Evolutionary conservation across 2,888 invertebrate species (phyloP), one percentile per base, ranked within the genome.

Genomic region (Hedya salicella): DNA sequence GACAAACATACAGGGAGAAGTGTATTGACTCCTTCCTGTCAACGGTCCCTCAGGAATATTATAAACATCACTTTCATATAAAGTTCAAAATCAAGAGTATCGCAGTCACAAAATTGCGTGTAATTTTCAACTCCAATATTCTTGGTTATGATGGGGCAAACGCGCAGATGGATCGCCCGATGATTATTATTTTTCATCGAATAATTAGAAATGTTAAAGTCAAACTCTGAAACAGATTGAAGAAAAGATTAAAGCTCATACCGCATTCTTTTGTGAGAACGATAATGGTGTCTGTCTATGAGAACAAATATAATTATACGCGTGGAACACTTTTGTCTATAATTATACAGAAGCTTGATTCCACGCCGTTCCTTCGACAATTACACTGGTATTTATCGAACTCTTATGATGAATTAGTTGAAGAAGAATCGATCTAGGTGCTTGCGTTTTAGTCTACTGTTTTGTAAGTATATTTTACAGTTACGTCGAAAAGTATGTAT

Each of bases 321-420:
- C 6, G 48, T 14, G 49, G 1, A 62, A 54, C 63, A 56, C 63
- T 63, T 56, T 17, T 63, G 63, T 42, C 14, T 16, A 21, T 62
- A 62, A 62, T 62, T 64, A 57, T 57, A 57, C 64, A 64, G 57
- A 13, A 49, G 44, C 42, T 32, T 14, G n/a, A 46, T 48, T 39
- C n/a, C 40, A 21, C 19, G 36, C 19, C 13, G 32, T 44, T 30
- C 44, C 17, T 44, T 17, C 42, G 42, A 42, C 56, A 48, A 60
- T 60, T 60, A 49, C 21, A 36, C 46, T 49, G 36, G 19, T 39
- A 49, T 49, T 60, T 60, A 39, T 46, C 14, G 42, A 54, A 39
- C 21, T 63, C 53, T 21, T 42, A 62, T 21, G n/a, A 21, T 32
- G 11, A 11, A 17, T 49, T 13, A 13, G 8, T 2, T 19, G 13